A percentile compares a stretch with the other conserved stretches of the same genome.
Conservation (phyloP, 2,888 invertebrate species). For the Ectemnius continuus region DNA sequence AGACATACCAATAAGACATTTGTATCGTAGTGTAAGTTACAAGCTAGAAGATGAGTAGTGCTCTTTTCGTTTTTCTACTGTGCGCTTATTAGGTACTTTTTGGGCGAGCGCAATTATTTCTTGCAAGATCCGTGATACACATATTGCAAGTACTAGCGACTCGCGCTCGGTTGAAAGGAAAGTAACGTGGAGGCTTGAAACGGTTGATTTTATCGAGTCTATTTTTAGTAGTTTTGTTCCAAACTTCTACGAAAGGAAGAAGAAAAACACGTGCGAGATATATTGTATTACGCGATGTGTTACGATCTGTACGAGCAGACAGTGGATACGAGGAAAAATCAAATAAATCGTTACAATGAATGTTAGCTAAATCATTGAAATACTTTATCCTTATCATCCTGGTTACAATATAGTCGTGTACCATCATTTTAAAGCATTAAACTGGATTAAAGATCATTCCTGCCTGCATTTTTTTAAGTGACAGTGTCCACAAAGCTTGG, state of each 20-base stretch:
- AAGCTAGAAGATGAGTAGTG: conserved; percentile 46
- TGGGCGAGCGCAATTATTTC: conserved; percentile 15
- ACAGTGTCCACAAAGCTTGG: no score
- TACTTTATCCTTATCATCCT: not conserved
- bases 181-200: conserved; percentile 20
- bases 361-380: conserved; percentile 57
- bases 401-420: no score
- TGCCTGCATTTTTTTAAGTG: no score
- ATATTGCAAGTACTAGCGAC: not conserved
- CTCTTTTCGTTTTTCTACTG: conserved; percentile 54
- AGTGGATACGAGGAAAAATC: conserved; percentile 69
- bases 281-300: conserved; percentile 64
- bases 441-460: no score
- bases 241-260: conserved; percentile 32
- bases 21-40: conserved; percentile 38
- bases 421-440: no score
- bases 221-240: conserved; percentile 70
- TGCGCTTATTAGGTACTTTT: conserved; percentile 54
- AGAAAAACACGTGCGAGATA: conserved; percentile 22
- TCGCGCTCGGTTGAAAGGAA: conserved; percentile 15
- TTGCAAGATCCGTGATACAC: conserved; percentile 8
- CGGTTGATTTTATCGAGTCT: conserved; percentile 70
- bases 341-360: conserved; percentile 75
- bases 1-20: conserved; percentile 16
- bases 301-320: conserved; percentile 66